Base-by-base conservation (phyloP, 2,113 vertebrate species). In the Panthera uncia region DNA sequence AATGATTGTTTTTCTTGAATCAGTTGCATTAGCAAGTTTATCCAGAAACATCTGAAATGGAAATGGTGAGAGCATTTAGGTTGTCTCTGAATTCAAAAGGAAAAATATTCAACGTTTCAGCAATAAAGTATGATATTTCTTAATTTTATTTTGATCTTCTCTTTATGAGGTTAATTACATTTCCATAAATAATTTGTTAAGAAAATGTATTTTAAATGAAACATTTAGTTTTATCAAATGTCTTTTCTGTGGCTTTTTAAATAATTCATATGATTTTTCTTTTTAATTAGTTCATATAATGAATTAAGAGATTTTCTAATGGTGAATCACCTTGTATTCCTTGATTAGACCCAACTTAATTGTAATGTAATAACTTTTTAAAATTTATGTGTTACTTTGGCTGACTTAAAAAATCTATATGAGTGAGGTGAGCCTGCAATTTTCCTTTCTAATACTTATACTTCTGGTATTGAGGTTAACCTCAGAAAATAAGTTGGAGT, bases 91-190 rank as follows among this genome's bases (percentile, higher is more conserved):
- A 88, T 83, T 93, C 82, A 76, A 76, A 93, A 18, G n/a, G 63
- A 69, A 68, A 18, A 23, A 16, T 68, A 31, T 31, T 96, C 66
- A 73, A 66, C 19, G 36, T 89, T 68, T 68, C 45, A 27, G 33
- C 36, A 23, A 25, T 89, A 57, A 65, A 65, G 41, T 74, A 48
- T 38, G 36, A 50, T 76, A 76, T 68, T 76, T 80, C 41, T 66
- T 52, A 89, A 48, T 83, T 48, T 78, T 45, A 45, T 7, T 93
- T 76, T 82, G 29, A 68, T 88, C n/a, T 88, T 12, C 18, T 38
- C 15, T 93, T 86, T 76, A 68, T 93, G 68, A 89, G 8, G 55
- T 96, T 78, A 78, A 78, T 69, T 88, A 81, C n/a, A 74, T 76
- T 83, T 27, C 74, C 52, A 81, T 38, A 21, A 76, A 78, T 61